Base-by-base conservation (phyloP, 2,888 invertebrate genomes). In the Mesoligia furuncula region DNA sequence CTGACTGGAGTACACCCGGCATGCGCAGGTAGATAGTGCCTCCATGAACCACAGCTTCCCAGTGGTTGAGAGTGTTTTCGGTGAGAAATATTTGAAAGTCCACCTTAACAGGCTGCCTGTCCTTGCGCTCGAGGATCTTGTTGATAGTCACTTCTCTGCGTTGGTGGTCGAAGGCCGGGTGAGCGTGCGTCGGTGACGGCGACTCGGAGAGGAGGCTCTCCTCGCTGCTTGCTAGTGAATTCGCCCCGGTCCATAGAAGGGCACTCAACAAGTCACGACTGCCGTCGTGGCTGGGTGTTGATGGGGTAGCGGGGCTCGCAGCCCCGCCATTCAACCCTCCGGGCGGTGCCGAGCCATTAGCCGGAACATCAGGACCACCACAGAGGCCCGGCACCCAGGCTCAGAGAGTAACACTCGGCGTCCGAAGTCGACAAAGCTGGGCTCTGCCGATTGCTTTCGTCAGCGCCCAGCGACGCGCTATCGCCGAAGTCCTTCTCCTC, bases 291-390 rank as follows among this genome's bases (percentile, higher is more conserved):
- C 91, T 92, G 91, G 96, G 95, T 88, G 96, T 94, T 88, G 95
- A 93, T 85, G 96, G 95, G 85, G 93, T 89, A 51, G 96, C 96
- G 96, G 96, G 96, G 96, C 96, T 94, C 95, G 95, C 86, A 65
- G 95, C 96, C 96, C 96, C 96, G 96, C 96, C 90, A 88, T 85
- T 93, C 95, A 95, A 96, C 96, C 95, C 96, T 95, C 96, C 96
- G 96, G 96, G 96, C 93, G 96, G 96, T 90, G 97, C 97, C 93
- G 97, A 97, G 97, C 97, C 98, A 97, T 98, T 98, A 97, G 98
- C 98, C 98, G 99, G 99, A 98, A 98, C 99, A 99, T 99, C 99
- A 99, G 99, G 99, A 99, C 98, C 99, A 99, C 99, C 98, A 99
- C 99, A 98, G 99, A 99, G 99, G 99, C 99, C 99, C 99, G 98